A percentile compares a stretch with the other conserved stretches of the same genome.
These are phyloP conservation scores for Drosophila imparisetae DNA, from an alignment of 2,888 invertebrate genomes.

Conservation along the genomic window DNA sequence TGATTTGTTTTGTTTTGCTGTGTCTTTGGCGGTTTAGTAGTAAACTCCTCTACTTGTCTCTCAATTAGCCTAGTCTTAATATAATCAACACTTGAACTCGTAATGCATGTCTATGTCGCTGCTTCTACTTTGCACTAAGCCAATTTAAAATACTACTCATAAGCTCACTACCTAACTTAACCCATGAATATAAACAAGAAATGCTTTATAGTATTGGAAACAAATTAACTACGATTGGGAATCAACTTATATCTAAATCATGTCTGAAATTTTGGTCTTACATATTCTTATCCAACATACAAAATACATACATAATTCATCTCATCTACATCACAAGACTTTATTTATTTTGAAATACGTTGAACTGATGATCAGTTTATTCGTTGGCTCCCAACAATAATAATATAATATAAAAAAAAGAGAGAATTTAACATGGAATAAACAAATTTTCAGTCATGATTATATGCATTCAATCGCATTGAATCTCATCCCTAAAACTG, in stretches of 20 bases:
- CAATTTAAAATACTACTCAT: conserved; percentile 46
- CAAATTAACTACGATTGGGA: conserved; percentile 2
- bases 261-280: conserved; percentile 9
- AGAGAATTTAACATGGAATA: neutral
- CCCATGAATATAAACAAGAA: conserved; percentile 16
- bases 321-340: neutral
- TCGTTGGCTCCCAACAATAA: neutral
- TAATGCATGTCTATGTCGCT: conserved; percentile 65
- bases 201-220: conserved; percentile 22
- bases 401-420: neutral
- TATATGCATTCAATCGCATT: conserved; percentile 4
- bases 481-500: conserved; percentile 16
- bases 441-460: conserved; percentile 11
- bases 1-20: conserved; percentile 61
- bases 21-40: conserved; percentile 65
- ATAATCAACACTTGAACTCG: conserved; percentile 43
- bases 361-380: neutral
- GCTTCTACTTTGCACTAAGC: conserved; percentile 57
- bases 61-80: conserved; percentile 36
- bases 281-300: neutral
- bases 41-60: conserved; percentile 75
- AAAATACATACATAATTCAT: neutral
- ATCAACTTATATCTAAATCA: conserved; percentile 17
- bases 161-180: conserved; percentile 56
- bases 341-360: neutral